Base-by-base conservation (phyloP, 2,888 invertebrate species). In the Prionchulus punctatus region DNA sequence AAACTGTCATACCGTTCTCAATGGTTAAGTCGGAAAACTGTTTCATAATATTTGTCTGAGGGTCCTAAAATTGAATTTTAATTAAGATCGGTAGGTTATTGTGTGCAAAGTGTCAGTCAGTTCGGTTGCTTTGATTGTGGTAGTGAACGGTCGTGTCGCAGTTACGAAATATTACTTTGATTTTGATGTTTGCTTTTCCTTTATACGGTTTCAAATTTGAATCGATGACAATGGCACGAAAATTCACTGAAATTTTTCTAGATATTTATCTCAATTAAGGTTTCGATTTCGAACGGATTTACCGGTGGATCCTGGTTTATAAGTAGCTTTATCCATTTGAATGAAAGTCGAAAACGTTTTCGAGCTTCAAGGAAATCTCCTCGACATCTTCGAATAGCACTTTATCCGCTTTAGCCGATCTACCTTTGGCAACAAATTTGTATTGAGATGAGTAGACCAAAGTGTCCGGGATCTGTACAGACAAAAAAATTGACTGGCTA, bases 291-390 rank as follows among this genome's bases (percentile, higher is more conserved):
- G 18, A 36, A 12, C 18, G 7, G 36, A 7, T 18, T 53, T 56
- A 68, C 69, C 69, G 25, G 59, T 58, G 25, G 69, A 60, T 48
- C 71, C 71, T 0, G 90, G 89, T 69, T 88, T 85, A 72, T 91
- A 92, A 60, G 89, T 82, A 15, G 86, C 82, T 73, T 87, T 85
- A 73, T 92, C 91, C 0, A 89, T 89, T 72, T 92, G 90, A 60
- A 91, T 81, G 67, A 88, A 85, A 18, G 88, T 79, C 15, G 86
- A 84, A 68, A 85, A 84, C 67, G 85, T 86, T 67, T 87, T 84
- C 60, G 82, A 80, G 45, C 83, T 79, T 72, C 82, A 85, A 48
- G 80, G 77, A 53, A 89, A 71, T 55, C 43, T 36, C 7, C 62
- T 61, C 56, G 43, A 61, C 57, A 30, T 59, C 55, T 53, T 63